Percentiles rank a stretch among this genome's conserved stretches.
Conservation (phyloP, 2,797 vertebrate species). For the Xenentodon cancila region DNA sequence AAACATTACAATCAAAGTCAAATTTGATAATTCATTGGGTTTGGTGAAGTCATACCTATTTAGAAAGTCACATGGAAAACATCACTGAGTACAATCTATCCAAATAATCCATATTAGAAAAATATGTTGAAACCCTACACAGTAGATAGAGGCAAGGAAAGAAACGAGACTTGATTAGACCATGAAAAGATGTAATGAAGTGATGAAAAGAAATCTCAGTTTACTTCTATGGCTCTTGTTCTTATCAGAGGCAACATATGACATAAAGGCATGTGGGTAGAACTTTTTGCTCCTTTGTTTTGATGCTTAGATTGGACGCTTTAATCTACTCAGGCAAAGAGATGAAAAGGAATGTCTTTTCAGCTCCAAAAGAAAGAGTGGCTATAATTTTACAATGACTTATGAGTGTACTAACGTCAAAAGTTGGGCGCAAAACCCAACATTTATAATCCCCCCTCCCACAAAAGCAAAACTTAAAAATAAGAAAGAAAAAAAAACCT, state of each 20-base stretch:
- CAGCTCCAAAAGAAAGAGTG: conserved; percentile 53
- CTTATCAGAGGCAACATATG: conserved; percentile 57
- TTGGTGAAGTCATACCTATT: conserved; percentile 38
- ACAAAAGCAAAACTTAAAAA: conserved; percentile 46
- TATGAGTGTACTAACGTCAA: conserved; percentile 62
- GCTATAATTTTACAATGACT: conserved; percentile 53
- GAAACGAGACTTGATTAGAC: conserved; percentile 41
- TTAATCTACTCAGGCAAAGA: conserved; percentile 47
- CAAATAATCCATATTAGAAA: conserved; percentile 1
- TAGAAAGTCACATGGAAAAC: conserved; percentile 33
- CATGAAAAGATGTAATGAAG: conserved; percentile 26
- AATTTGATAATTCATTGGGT: conserved; percentile 19
- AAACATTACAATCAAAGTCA: conserved; percentile 39
- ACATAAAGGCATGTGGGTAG: conserved; percentile 34
- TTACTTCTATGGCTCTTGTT: conserved; percentile 28
- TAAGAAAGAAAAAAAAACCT: conserved; percentile 17
- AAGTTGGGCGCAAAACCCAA: conserved; percentile 47
- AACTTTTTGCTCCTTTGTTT: conserved; percentile 39
- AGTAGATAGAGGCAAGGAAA: neutral
- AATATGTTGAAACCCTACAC: conserved; percentile 1
- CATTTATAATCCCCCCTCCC: conserved; percentile 48
- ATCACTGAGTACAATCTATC: conserved; percentile 2
- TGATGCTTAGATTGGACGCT: conserved; percentile 24
- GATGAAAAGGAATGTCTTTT: conserved; percentile 40
- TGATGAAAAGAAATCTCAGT: conserved; percentile 35